A percentile compares a stretch with the other conserved stretches of the same genome.
Conservation (phyloP, 2,888 invertebrate species). For the Quadroppia sp. region DNA sequence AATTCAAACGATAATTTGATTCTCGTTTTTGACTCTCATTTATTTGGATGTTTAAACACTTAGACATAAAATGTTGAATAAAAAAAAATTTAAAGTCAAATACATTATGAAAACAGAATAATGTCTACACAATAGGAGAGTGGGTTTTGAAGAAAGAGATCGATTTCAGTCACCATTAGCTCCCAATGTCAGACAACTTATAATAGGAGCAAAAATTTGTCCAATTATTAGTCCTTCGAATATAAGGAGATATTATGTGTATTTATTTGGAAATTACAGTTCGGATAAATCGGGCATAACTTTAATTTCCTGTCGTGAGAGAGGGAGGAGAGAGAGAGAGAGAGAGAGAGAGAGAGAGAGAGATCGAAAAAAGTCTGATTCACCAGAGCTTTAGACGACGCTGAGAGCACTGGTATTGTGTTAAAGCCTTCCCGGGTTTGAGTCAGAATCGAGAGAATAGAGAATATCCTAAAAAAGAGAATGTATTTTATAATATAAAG, state of each 20-base stretch:
- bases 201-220: background rate
- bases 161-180: background rate
- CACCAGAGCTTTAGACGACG: background rate
- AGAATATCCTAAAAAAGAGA: background rate
- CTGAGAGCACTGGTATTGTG: background rate
- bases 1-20: too few relatives aligned
- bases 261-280: background rate
- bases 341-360: background rate
- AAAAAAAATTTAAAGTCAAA: background rate
- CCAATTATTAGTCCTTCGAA: background rate
- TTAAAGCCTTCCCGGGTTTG: background rate
- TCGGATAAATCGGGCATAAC: background rate
- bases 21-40: too few relatives aligned
- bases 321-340: background rate
- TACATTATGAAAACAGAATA: background rate
- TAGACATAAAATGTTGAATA: too few relatives aligned
- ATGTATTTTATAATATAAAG: background rate
- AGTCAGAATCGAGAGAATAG: background rate
- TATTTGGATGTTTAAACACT: too few relatives aligned
- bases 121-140: background rate
- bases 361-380: background rate
- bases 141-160: background rate
- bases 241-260: background rate
- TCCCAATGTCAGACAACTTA: background rate
- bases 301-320: background rate